Evolutionary conservation across 2,113 vertebrate genomes (phyloP).

Genomic region (Thymallus thymallus): DNA sequence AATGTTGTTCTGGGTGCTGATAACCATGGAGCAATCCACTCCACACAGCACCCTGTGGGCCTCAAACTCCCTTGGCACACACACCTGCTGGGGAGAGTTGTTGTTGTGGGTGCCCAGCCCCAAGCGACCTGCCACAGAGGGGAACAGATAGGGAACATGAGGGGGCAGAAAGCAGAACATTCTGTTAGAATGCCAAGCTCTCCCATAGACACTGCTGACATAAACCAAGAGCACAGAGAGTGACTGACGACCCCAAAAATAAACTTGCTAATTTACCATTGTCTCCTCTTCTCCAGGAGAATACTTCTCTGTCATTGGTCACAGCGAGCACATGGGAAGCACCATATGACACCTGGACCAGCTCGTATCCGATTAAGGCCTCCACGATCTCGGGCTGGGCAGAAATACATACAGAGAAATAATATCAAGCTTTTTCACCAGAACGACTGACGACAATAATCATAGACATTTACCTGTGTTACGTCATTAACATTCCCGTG

Average conservation of each 20-base stretch:
- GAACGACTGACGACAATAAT: background rate
- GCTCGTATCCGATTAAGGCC: constrained; percentile 94
- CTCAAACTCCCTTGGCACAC: constrained; percentile 81
- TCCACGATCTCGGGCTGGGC: constrained; percentile 96
- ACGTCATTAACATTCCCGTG: constrained; percentile 89
- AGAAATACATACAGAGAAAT: constrained; percentile 29
- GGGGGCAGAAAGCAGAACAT: constrained; percentile 9
- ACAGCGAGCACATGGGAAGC: constrained; percentile 91
- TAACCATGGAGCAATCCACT: constrained; percentile 92
- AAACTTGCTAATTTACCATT: constrained; percentile 75
- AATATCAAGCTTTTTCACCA: background rate
- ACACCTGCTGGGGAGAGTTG: constrained; percentile 87
- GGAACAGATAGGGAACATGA: constrained; percentile 7
- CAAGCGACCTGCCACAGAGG: constrained; percentile 81
- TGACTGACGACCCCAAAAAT: background rate
- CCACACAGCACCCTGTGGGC: constrained; percentile 88
- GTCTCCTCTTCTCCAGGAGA: constrained; percentile 96
- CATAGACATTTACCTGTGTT: constrained; percentile 81
- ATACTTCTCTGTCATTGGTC: constrained; percentile 94
- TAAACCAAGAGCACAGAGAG: background rate
- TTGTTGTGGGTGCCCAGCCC: constrained; percentile 88
- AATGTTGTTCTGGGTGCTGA: constrained; percentile 81
- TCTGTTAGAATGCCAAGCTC: constrained; percentile 16
- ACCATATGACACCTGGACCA: constrained; percentile 93
- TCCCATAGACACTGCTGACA: constrained; percentile 5